Base-by-base conservation (phyloP, 1,140 invertebrate genomes). In the Aleiodes sp. region DNA sequence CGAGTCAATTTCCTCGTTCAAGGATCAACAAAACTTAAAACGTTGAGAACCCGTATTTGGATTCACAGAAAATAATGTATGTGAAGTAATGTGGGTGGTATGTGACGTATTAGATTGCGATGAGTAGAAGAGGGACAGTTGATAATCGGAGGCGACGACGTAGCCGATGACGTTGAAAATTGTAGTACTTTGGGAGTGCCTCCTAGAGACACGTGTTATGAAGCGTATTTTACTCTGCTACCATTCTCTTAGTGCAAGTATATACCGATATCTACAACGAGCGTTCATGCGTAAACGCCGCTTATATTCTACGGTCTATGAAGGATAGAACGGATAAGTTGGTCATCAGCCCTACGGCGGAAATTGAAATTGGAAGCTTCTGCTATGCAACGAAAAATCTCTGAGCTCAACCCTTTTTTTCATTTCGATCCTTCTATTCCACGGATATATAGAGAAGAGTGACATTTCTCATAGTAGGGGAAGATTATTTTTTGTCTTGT, bases 121-220 rank as follows among this genome's bases (percentile, higher is more conserved):
- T 52, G 21, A 52, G 31, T 35, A 6, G 31, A n/a, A n/a, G n/a
- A n/a, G n/a, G n/a, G n/a, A 52, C 46, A 52, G 12, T 52, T 16
- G 46, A 52, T 52, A 52, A 52, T 21, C 46, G 3, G 10, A 4
- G 46, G 46, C 4, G 46, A 52, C 16, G 16, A 52, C 21, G 46
- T 52, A 52, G 46, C 16, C 19, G 46, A 52, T 24, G 46, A 52
- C 46, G 46, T 52, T 52, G 46, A 52, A 52, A 52, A 52, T 52
- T 52, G 46, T 52, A 24, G 46, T 24, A 52, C 46, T 52, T 52
- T 52, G 46, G 46, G 21, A 24, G 16, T 21, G 46, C 46, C 46
- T 24, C 46, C 46, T n/a, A n/a, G n/a, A n/a, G n/a, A n/a, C n/a
- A 52, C 46, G 46, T 52, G 46, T 52, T 52, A 52, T n/a, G n/a